Evolutionary conservation across 2,797 vertebrate genomes (phyloP).

Genomic region (Psittacula derbiana): DNA sequence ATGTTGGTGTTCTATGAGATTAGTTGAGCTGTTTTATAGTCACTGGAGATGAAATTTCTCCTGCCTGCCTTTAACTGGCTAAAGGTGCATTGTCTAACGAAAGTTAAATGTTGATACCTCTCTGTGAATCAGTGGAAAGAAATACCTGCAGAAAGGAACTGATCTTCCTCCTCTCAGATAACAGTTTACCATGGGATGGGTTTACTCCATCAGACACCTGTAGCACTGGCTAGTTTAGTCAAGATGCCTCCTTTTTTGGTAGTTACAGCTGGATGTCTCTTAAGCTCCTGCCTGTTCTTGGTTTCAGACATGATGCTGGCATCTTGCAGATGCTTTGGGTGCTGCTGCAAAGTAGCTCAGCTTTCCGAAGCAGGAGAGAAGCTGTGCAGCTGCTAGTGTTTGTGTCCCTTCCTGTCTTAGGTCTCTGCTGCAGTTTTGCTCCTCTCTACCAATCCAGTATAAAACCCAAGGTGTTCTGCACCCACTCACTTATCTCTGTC

Average conservation of each 20-base stretch:
- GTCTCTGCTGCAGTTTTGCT: rapidly evolving
- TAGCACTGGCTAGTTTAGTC: background rate
- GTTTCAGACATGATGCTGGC: background rate
- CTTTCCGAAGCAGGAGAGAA: background rate
- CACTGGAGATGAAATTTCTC: background rate
- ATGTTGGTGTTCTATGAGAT: background rate
- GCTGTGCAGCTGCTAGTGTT: background rate
- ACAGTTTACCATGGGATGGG: background rate
- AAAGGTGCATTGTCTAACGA: background rate
- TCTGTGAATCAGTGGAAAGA: background rate
- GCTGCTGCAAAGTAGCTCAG: background rate
- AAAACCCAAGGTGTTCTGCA: background rate
- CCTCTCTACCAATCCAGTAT: rapidly evolving
- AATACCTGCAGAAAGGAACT: background rate
- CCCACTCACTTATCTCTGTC: slow-evolving; percentile 79
- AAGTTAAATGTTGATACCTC: background rate
- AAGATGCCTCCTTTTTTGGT: background rate
- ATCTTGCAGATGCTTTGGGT: background rate
- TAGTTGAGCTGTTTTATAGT: background rate
- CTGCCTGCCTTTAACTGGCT: background rate
- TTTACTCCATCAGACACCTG: background rate
- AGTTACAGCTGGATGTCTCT: background rate
- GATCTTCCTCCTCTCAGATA: background rate
- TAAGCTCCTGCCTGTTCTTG: background rate
- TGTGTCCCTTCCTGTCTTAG: background rate